A percentile compares a stretch with the other conserved stretches of the same genome.
Conservation (phyloP, 2,797 vertebrate species). For the Silurus lanzhouensis region DNA sequence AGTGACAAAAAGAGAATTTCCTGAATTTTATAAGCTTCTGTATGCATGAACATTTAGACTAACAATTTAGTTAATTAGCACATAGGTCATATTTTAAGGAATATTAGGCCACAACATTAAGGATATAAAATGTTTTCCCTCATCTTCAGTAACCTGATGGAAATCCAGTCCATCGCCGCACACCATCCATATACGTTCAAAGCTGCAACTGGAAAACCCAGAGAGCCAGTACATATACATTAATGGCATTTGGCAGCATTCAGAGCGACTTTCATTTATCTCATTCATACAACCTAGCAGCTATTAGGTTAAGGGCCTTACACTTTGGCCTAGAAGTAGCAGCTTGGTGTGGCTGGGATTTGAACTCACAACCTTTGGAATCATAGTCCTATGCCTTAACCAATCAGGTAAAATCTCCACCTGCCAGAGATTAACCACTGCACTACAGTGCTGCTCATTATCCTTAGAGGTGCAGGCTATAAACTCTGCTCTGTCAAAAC, state of each 20-base stretch:
- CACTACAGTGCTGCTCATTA: not conserved
- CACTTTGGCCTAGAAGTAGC: too few species aligned
- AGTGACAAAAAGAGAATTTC: not conserved
- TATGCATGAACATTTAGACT: not conserved
- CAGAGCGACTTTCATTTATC: too few species aligned
- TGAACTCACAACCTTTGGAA: too few species aligned
- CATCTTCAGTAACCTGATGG: not conserved
- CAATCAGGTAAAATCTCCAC: too few species aligned
- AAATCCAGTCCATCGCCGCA: not conserved
- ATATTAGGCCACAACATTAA: not conserved
- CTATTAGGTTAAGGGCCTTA: too few species aligned
- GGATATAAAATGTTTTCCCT: not conserved
- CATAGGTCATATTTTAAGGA: not conserved
- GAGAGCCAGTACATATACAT: not conserved
- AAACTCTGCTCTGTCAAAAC: not conserved
- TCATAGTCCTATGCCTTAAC: too few species aligned
- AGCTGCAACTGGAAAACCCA: not conserved
- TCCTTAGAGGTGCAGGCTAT: not conserved
- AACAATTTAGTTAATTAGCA: not conserved
- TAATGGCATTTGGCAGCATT: too few species aligned
- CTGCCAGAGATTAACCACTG: not conserved
- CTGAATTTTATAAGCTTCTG: not conserved
- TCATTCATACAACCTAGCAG: too few species aligned
- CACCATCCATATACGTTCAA: not conserved
- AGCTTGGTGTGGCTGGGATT: too few species aligned